These are phyloP conservation scores for Montipora sp. DNA, from an alignment of 64 coral and sea anemone genomes.

Conservation along the genomic window DNA sequence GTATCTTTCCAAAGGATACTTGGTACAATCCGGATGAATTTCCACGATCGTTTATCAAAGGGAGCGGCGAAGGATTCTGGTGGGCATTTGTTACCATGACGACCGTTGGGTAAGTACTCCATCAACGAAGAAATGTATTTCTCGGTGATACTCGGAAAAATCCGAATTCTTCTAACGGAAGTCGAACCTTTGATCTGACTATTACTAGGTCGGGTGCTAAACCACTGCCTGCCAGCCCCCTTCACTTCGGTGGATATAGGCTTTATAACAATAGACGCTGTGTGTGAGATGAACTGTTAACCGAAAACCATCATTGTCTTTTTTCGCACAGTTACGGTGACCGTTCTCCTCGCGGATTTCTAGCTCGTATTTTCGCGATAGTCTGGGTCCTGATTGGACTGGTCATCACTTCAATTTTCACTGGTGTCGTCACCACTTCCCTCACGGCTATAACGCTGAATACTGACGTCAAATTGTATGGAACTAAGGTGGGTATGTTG, in stretches of 20 bases:
- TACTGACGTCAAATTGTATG: slow-evolving; percentile 86
- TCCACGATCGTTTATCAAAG: slow-evolving; percentile 87
- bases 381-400: slow-evolving; percentile 91
- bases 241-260: too few relatives aligned
- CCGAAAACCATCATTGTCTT: background rate
- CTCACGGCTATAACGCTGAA: slow-evolving; percentile 90
- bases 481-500: slow-evolving; percentile 68
- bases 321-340: slow-evolving; percentile 78
- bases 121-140: background rate
- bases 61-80: slow-evolving; percentile 93
- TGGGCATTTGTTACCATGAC: slow-evolving; percentile 99
- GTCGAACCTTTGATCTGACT: too few relatives aligned
- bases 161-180: too few relatives aligned
- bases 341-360: slow-evolving; percentile 83
- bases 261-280: too few relatives aligned
- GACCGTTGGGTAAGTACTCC: slow-evolving; percentile 89
- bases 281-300: background rate
- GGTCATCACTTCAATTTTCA: slow-evolving; percentile 94
- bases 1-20: slow-evolving; percentile 69
- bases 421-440: slow-evolving; percentile 93
- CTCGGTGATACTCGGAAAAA: too few relatives aligned
- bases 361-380: slow-evolving; percentile 89
- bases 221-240: too few relatives aligned
- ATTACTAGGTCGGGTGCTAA: too few relatives aligned
- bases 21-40: slow-evolving; percentile 96